These are phyloP conservation scores for Coenonympha glycerion DNA, from an alignment of 2,888 invertebrate genomes.

Conservation along the genomic window DNA sequence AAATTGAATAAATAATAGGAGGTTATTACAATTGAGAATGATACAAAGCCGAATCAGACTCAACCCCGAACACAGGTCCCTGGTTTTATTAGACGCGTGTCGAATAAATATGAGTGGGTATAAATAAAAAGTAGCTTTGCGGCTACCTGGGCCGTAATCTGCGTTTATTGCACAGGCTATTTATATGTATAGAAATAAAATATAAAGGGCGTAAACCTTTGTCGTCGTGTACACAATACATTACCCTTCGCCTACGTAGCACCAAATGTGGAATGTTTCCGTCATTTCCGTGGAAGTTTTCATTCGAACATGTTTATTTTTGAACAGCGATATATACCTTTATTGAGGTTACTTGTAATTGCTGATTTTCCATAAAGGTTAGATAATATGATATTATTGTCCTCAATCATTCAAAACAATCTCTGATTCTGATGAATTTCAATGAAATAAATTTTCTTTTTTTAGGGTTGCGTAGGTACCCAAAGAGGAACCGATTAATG, in stretches of 20 bases:
- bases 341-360: no score
- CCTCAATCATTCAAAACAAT: no score
- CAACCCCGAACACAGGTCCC: conserved; percentile 21
- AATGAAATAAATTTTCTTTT: no score
- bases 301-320: no score
- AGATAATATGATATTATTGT: no score
- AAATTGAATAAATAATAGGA: no score
- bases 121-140: conserved; percentile 25
- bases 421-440: no score
- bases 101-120: conserved; percentile 31
- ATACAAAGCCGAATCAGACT: conserved; percentile 4
- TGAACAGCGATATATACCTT: no score
- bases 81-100: conserved; percentile 34
- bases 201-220: not conserved
- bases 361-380: no score
- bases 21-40: not conserved
- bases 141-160: conserved; percentile 19
- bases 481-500: no score
- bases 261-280: not conserved
- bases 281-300: no score
- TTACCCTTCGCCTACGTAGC: not conserved
- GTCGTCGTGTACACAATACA: not conserved
- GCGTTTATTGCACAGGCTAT: conserved; percentile 17
- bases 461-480: no score
- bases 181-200: conserved; percentile 17